Evolutionary conservation across 2,888 invertebrate species (phyloP), one percentile per base, ranked within the genome.

Genomic region (Plebejus anna): DNA sequence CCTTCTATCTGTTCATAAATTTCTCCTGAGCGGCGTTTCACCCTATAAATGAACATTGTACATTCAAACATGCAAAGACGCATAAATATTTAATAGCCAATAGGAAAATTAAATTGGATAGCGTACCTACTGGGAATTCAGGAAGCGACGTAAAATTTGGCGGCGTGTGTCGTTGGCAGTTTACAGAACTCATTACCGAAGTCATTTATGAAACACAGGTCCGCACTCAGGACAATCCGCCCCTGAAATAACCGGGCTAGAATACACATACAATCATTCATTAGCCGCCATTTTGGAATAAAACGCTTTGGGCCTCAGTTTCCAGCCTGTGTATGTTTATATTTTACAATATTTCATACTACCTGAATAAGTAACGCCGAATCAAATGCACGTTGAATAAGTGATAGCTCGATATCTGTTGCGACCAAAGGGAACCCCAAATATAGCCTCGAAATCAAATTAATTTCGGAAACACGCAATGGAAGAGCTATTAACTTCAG

Each of bases 391-490:
- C 4, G n/a, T 22, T 71, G 42, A 71, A 71, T 38, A 42, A 42
- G n/a, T 22, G 7, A 71, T 71, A 71, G 42, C 38, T 42, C 11
- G n/a, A 42, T 70, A 38, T 72, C 51, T 42, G 51, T 55, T 55
- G 55, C 32, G 47, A 72, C 72, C 42, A 28, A 42, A 36, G 47
- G 75, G 82, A 84, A 82, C 86, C 84, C 85, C 81, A 86, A 86
- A 85, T 85, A 85, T 86, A 84, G 85, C 83, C 82, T 84, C 79
- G 81, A 84, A 88, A 85, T 86, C 82, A 90, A 92, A 91, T 91
- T 90, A 91, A 92, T 90, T 90, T 90, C 81, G 83, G 80, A 80
- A 88, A 85, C 93, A 94, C 93, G 93, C 93, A 89, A 93, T 86
- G 85, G 79, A 84, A 85, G 85, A 86, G 83, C 86, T 85, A 88